phyloP scores from a whole-genome alignment of 2,113 vertebrate species.

The Tretioscincus oriximinensis region DNA sequence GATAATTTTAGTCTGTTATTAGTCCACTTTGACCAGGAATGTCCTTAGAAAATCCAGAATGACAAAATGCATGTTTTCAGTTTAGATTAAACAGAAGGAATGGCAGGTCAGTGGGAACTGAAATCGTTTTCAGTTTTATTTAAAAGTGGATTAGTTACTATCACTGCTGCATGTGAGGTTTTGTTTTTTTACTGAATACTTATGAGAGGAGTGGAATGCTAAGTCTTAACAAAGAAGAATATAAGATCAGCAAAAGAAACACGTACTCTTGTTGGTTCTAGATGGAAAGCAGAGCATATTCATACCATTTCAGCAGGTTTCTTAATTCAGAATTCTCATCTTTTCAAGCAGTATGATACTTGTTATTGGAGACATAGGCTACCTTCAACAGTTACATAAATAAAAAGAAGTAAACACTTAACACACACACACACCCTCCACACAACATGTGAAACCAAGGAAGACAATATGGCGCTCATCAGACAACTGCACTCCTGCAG shows the following conservation, averaged over 20 bases:
- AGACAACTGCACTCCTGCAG: no score
- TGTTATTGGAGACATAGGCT: conserved; percentile 28
- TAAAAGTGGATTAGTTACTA: not conserved
- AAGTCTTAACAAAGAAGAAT: not conserved
- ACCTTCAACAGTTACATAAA: conserved; percentile 43
- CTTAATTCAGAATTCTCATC: not conserved
- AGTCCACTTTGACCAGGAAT: no score
- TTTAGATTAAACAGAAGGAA: no score
- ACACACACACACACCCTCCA: conserved; percentile 19
- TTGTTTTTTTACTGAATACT: not conserved
- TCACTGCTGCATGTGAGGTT: not conserved
- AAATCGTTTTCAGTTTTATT: no score
- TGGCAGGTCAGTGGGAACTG: no score
- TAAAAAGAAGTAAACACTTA: conserved; percentile 44
- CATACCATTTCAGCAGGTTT: not conserved
- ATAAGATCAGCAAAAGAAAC: not conserved
- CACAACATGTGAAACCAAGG: no score
- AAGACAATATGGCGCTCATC: no score
- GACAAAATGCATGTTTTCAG: no score
- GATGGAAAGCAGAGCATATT: not conserved
- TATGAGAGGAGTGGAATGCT: not conserved
- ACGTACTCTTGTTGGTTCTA: not conserved
- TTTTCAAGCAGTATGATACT: not conserved
- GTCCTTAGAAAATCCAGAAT: no score
- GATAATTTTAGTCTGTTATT: no score